phyloP scores from a whole-genome alignment of 2,888 invertebrate species.

The Apamea monoglypha region DNA sequence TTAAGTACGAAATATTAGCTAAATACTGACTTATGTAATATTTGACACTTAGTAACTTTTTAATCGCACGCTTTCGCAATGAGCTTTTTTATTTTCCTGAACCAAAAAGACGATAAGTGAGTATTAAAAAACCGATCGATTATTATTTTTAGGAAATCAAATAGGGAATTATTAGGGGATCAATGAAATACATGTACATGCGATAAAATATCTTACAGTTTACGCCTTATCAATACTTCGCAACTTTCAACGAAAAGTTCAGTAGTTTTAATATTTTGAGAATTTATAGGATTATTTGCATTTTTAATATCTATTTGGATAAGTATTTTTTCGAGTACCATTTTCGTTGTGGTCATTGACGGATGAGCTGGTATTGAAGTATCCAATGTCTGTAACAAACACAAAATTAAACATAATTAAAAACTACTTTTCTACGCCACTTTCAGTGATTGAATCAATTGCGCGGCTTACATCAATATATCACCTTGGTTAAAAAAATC shows the following conservation, averaged over 20 bases:
- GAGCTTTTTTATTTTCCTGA: background rate
- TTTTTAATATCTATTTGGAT: constrained; percentile 76
- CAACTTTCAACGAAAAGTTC: constrained; percentile 84
- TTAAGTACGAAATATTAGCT: background rate
- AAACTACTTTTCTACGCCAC: background rate
- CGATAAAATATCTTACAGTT: constrained; percentile 50
- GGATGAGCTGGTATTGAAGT: constrained; percentile 84
- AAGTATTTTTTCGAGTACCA: constrained; percentile 79
- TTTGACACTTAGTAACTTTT: background rate
- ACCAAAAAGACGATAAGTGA: background rate
- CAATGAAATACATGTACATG: background rate
- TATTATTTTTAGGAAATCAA: background rate
- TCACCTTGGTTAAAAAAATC: background rate
- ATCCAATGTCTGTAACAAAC: constrained; percentile 79
- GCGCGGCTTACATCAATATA: background rate
- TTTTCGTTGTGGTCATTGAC: constrained; percentile 78
- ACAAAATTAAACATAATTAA: background rate
- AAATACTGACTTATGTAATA: background rate
- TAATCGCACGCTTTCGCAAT: background rate
- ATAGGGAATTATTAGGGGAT: background rate
- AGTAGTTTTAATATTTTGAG: constrained; percentile 78
- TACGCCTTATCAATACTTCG: constrained; percentile 77
- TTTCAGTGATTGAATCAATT: background rate
- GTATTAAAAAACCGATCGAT: background rate
- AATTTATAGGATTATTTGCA: constrained; percentile 65